Evolutionary conservation across 2,888 invertebrate genomes (phyloP).

Genomic region (Chironomus tentans): DNA sequence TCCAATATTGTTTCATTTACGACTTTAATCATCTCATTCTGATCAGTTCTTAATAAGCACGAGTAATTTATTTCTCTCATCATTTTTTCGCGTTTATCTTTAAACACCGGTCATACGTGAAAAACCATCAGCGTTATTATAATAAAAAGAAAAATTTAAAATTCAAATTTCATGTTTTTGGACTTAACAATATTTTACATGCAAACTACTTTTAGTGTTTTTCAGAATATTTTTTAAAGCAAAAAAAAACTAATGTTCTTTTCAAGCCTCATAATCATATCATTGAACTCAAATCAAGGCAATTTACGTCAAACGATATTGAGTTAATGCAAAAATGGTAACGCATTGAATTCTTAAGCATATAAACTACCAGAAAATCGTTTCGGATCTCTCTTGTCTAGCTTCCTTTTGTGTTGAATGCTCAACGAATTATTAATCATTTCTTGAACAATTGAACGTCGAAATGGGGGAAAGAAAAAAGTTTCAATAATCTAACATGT

Average conservation of each 20-base stretch:
- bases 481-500: background rate
- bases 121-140: too few species aligned
- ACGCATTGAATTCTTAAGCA: background rate
- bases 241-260: background rate
- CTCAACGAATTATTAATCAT: background rate
- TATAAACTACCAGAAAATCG: too few species aligned
- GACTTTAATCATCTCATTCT: background rate
- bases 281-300: conserved; percentile 1
- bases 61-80: background rate
- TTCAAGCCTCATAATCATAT: background rate
- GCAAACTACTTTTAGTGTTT: too few species aligned
- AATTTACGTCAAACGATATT: background rate
- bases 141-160: too few species aligned
- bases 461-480: background rate
- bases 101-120: too few species aligned
- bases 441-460: background rate
- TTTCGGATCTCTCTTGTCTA: too few species aligned
- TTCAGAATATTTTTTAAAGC: background rate
- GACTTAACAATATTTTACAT: too few species aligned
- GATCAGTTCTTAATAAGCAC: background rate
- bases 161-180: too few species aligned
- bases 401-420: too few species aligned
- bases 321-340: background rate
- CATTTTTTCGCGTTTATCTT: background rate
- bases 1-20: background rate